Evolutionary conservation across 2,797 vertebrate genomes (phyloP).

Genomic region (Tadarida brasiliensis): DNA sequence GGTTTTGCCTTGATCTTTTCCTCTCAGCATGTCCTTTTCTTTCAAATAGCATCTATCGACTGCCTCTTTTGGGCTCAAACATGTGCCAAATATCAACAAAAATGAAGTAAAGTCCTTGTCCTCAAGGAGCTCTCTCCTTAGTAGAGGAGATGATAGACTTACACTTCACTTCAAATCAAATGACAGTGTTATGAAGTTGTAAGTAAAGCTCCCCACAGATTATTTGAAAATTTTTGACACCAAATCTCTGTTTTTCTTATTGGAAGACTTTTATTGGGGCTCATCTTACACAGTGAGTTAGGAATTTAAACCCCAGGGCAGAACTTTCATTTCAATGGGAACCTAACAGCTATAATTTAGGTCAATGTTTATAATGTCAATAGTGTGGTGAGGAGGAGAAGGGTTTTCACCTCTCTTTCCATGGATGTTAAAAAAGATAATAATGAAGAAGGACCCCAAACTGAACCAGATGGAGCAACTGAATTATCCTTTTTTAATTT

Average conservation of each 20-base stretch:
- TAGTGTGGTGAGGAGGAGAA: slow-evolving; percentile 22
- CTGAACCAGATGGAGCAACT: slow-evolving; percentile 35
- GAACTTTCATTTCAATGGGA: slow-evolving; percentile 56
- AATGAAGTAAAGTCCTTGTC: neutral
- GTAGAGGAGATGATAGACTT: neutral
- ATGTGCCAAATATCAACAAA: neutral
- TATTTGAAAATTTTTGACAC: slow-evolving; percentile 46
- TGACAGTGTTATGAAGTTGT: neutral
- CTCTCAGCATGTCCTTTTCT: neutral
- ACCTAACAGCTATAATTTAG: slow-evolving; percentile 71
- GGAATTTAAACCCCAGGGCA: slow-evolving; percentile 70
- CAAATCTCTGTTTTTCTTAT: slow-evolving; percentile 59
- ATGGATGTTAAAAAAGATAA: slow-evolving; percentile 49
- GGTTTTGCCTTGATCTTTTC: neutral
- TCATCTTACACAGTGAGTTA: slow-evolving; percentile 59
- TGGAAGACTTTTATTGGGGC: slow-evolving; percentile 33
- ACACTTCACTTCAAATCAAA: neutral
- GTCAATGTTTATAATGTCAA: slow-evolving; percentile 67
- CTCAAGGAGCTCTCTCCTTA: neutral
- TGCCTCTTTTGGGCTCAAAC: neutral
- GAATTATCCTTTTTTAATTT: slow-evolving; percentile 49
- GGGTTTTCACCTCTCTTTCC: slow-evolving; percentile 43
- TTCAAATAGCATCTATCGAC: slow-evolving; percentile 17
- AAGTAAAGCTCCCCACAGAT: neutral
- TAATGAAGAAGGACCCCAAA: slow-evolving; percentile 29